Evolutionary conservation across 2,113 vertebrate genomes (phyloP).

Genomic region (Pelecanoides urinatrix): DNA sequence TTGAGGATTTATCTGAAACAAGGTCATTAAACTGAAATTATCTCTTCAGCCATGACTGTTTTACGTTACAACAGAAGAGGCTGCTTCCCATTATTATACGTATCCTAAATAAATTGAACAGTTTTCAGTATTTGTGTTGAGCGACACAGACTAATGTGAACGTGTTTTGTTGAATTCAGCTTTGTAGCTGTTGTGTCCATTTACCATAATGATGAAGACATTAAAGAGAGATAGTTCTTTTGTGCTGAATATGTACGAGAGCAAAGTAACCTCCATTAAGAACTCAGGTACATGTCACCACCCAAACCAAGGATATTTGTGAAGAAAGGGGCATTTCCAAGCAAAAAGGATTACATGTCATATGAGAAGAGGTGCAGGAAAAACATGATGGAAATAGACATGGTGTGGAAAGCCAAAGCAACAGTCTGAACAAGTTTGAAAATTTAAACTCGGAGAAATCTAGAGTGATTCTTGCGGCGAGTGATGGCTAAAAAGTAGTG

Average conservation of each 20-base stretch:
- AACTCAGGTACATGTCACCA: background rate
- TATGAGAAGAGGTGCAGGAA: background rate
- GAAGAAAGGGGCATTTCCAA: background rate
- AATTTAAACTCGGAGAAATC: background rate
- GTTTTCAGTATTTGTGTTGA: background rate
- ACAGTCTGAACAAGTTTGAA: background rate
- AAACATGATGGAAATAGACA: background rate
- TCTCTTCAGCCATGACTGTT: background rate
- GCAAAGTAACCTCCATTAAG: background rate
- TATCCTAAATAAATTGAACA: background rate
- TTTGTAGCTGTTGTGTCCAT: background rate
- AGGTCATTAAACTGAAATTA: background rate
- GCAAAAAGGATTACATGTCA: fast-evolving
- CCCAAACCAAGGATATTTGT: background rate
- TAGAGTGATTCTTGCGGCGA: background rate
- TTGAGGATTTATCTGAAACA: background rate
- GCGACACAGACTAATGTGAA: background rate
- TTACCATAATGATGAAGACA: background rate
- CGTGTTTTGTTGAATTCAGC: background rate
- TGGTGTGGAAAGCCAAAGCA: background rate
- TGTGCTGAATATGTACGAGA: background rate
- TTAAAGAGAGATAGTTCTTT: background rate
- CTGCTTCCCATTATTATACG: background rate
- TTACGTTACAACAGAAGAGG: background rate
- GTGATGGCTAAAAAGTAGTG: background rate